Evolutionary conservation across 2,888 invertebrate species (phyloP), one percentile per base, ranked within the genome.

Genomic region (Caradrina kadenii): DNA sequence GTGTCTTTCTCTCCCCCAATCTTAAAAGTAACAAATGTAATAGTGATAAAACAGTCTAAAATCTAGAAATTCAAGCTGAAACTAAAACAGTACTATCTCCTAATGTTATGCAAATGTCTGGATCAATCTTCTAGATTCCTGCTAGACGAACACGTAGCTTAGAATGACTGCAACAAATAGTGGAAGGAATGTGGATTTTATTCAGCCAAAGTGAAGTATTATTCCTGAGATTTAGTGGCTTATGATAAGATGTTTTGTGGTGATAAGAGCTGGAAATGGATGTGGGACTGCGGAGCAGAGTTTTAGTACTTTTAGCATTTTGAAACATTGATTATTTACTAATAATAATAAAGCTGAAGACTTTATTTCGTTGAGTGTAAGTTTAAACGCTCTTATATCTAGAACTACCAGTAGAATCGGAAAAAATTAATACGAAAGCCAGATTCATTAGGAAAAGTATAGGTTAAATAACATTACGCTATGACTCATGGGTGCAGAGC

Each of bases 51-150:
- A 35, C 13, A 26, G 2, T 54, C 26, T 11, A 22, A 70, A 73
- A 72, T 69, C 58, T 64, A 42, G 70, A 69, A 56, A 56, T 76
- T 63, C 70, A 54, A 63, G 69, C 63, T 69, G 65, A 76, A 79
- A 79, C 79, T 74, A 73, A 69, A 76, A 74, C 80, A 59, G 62
- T 62, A 50, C 79, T 85, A 85, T 86, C 87, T 77, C 53, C 63
- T 83, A 76, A 81, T 73, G 72, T 75, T 88, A 92, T 91, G 91
- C 88, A 90, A 92, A 91, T 92, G 86, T 84, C 73, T 76, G 87
- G 89, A 91, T 93, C 92, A 90, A 92, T 93, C 91, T 90, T 86
- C 76, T 73, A 86, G 87, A 82, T 82, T 84, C 74, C 73, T 74
- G 4, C 59, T 63, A 66, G 68, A 66, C 73, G 64, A 81, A 81